Base-by-base conservation (phyloP, 2,113 vertebrate species). In the Labeo catla region DNA sequence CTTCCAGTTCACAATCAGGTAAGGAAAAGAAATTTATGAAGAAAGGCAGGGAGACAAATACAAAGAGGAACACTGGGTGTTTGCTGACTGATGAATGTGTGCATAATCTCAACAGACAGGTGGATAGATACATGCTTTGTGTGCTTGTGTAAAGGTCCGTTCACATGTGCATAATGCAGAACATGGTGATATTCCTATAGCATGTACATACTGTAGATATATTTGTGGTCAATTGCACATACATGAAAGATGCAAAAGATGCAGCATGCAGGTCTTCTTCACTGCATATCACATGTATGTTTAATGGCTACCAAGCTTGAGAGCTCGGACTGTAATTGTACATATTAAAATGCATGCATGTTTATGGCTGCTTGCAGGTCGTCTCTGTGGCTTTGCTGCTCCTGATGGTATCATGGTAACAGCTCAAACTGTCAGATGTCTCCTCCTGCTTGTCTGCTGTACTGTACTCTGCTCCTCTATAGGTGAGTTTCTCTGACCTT, bases 381-480 rank as follows among this genome's bases (percentile, higher is more conserved):
- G 61, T 68, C 50, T 76, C 10, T 63, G 81, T 84, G 85, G 87
- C 85, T 76, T 85, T 84, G 74, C 82, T 89, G 88, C 87, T 82
- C 74, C 89, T 89, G 89, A 88, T 92, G 91, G 91, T 89, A 94
- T 79, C 89, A 95, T 94, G 94, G 89, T 87, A 87, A 89, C 90
- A 91, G 90, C 89, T 85, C 90, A 90, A 86, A 84, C 90, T 49
- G 76, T 87, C 84, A 90, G 88, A 86, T 89, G 88, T 74, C 86
- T 93, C 50, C 43, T 91, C 65, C 86, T 93, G 86, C 87, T 95
- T 68, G 54, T 92, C 83, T 91, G 89, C 91, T 93, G 88, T 79
- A 91, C 90, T 88, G 93, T 93, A 90, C 91, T 93, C 88, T 93
- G 94, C 88, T 93, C 91, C 88, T 91, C 92, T 7, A 86, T 94